phyloP scores from a whole-genome alignment of 2,888 invertebrate genomes.

The Drosophila buzzatii region DNA sequence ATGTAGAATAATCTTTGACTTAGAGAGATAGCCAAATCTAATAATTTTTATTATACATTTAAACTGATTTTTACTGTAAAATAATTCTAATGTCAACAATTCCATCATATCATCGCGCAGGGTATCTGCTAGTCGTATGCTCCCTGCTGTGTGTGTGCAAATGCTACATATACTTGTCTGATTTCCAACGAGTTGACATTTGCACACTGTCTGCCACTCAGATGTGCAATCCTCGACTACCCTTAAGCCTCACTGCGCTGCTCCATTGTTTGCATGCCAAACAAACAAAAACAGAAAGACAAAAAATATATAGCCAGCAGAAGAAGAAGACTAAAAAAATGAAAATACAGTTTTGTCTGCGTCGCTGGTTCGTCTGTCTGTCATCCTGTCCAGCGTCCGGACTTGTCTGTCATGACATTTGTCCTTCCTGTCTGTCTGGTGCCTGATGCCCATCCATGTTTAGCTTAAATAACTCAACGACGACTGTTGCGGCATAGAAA shows the following conservation, averaged over 20 bases:
- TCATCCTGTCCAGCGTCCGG: slow-evolving; percentile 51
- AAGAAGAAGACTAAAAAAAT: slow-evolving; percentile 14
- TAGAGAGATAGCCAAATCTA: no score
- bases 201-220: slow-evolving; percentile 79
- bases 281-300: slow-evolving; percentile 20
- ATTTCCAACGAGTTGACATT: slow-evolving; percentile 76
- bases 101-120: background rate
- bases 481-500: slow-evolving; percentile 59
- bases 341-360: slow-evolving; percentile 52
- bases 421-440: slow-evolving; percentile 38
- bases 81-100: background rate
- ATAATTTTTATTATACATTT: no score
- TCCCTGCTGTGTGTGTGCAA: slow-evolving; percentile 12
- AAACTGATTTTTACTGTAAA: background rate
- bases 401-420: slow-evolving; percentile 63
- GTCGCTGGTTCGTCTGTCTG: slow-evolving; percentile 40
- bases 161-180: slow-evolving; percentile 47
- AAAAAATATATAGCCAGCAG: slow-evolving; percentile 9
- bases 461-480: slow-evolving; percentile 67
- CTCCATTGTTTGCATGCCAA: slow-evolving; percentile 54
- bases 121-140: background rate
- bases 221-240: slow-evolving; percentile 60
- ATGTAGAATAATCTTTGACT: no score
- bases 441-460: slow-evolving; percentile 57
- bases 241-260: background rate